Evolutionary conservation across 2,888 invertebrate genomes (phyloP).

Genomic region (Palloptera scutellata): DNA sequence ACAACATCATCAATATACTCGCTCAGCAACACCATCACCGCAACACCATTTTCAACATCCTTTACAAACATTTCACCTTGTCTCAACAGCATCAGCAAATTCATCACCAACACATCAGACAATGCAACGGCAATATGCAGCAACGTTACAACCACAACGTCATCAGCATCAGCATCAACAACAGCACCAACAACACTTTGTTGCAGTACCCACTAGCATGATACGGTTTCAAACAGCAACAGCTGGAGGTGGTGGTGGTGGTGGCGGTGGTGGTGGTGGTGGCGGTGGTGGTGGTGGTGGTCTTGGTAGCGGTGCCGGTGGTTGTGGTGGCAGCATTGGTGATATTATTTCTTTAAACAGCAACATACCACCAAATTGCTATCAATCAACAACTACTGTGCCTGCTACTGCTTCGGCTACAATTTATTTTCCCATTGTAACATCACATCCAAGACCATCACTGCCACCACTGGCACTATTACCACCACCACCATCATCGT

Average conservation of each 20-base stretch:
- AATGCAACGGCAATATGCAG: constrained; percentile 34
- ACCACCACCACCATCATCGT: constrained; percentile 22
- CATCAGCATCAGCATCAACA: constrained; percentile 40
- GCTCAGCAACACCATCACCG: constrained; percentile 45
- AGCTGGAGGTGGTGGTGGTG: constrained; percentile 32
- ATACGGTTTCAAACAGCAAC: constrained; percentile 50
- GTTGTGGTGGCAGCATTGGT: constrained; percentile 34
- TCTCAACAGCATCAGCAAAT: constrained; percentile 38
- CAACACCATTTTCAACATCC: constrained; percentile 43
- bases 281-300: constrained; percentile 34
- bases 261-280: constrained; percentile 33
- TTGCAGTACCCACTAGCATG: constrained; percentile 57
- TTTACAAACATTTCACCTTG: constrained; percentile 42
- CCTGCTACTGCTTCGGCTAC: constrained; percentile 53
- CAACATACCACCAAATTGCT: constrained; percentile 50
- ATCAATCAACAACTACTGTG: constrained; percentile 47
- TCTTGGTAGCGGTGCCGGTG: constrained; percentile 33
- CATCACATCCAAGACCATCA: constrained; percentile 34
- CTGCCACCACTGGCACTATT: constrained; percentile 28
- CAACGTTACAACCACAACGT: constrained; percentile 38
- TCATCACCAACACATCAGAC: constrained; percentile 42
- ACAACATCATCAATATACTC: constrained; percentile 31
- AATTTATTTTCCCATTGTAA: constrained; percentile 61
- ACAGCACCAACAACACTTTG: constrained; percentile 50
- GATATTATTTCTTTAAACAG: constrained; percentile 38